Evolutionary conservation across 2,888 invertebrate genomes (phyloP).

Genomic region (Limnephilus lunatus): DNA sequence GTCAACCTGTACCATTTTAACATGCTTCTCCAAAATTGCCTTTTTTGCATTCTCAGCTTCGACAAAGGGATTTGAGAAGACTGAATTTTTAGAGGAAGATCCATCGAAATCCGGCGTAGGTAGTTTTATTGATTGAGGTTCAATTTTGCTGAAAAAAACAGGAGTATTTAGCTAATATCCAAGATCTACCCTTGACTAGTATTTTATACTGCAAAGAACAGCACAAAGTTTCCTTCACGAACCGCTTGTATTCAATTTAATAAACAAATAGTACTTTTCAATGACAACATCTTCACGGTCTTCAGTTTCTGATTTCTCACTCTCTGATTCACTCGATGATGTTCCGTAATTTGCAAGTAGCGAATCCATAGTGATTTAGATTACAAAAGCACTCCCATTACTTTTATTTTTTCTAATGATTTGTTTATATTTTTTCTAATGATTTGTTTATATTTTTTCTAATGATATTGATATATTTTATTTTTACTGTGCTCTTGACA

Average conservation of each 20-base stretch:
- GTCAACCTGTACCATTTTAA: constrained; percentile 90
- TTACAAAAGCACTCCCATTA: not conserved
- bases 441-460: not conserved
- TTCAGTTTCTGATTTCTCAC: constrained; percentile 64
- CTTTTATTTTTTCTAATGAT: not conserved
- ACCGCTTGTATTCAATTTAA: not conserved
- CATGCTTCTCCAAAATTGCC: constrained; percentile 92
- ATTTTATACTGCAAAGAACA: not conserved
- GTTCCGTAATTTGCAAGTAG: constrained; percentile 83
- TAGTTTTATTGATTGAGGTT: constrained; percentile 48
- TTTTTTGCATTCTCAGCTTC: constrained; percentile 92
- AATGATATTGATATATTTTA: not conserved
- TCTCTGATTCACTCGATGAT: constrained; percentile 74
- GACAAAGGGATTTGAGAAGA: constrained; percentile 91
- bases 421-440: not conserved
- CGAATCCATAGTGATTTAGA: constrained; percentile 76
- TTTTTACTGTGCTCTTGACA: not conserved
- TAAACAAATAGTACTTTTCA: constrained; percentile 66
- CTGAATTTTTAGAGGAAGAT: constrained; percentile 81
- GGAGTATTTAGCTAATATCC: not conserved
- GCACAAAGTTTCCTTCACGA: not conserved
- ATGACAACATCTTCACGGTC: constrained; percentile 70
- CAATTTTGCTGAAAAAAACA: constrained; percentile 53
- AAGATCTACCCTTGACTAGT: not conserved
- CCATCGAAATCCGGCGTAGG: constrained; percentile 81